Evolutionary conservation across 2,888 invertebrate genomes (phyloP).

Genomic region (Apotomis capreana): DNA sequence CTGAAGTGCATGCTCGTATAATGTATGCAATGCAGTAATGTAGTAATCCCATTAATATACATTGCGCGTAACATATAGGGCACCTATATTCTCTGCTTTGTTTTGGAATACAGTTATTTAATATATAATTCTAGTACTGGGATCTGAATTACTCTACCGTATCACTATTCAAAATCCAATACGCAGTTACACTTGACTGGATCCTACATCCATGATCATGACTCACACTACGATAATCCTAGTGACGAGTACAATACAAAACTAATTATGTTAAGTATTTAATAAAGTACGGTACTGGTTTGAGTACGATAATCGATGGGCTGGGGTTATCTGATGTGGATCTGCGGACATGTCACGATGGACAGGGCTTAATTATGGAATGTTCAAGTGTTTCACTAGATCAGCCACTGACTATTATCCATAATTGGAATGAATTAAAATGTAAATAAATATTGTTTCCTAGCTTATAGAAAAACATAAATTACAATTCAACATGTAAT

Average conservation of each 20-base stretch:
- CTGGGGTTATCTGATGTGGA: constrained; percentile 25
- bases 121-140: background rate
- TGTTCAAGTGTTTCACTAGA: constrained; percentile 20
- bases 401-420: constrained; percentile 4
- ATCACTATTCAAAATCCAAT: background rate
- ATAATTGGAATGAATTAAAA: constrained; percentile 2
- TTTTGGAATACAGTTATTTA: background rate
- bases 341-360: constrained; percentile 25
- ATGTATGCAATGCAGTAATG: too few relatives aligned
- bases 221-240: background rate
- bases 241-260: background rate
- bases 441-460: background rate
- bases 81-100: background rate
- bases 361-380: constrained; percentile 27
- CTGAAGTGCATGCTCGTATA: too few relatives aligned
- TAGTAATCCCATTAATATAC: too few relatives aligned
- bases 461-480: background rate
- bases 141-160: constrained; percentile 16
- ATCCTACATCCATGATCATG: background rate
- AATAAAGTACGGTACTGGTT: background rate
- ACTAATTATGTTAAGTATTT: constrained; percentile 16
- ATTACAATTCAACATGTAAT: background rate
- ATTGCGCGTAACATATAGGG: too few relatives aligned
- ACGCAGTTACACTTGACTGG: constrained; percentile 17
- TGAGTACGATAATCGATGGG: constrained; percentile 30